phyloP scores from a whole-genome alignment of 1,140 invertebrate genomes.

The Sesamia nonagrioides region DNA sequence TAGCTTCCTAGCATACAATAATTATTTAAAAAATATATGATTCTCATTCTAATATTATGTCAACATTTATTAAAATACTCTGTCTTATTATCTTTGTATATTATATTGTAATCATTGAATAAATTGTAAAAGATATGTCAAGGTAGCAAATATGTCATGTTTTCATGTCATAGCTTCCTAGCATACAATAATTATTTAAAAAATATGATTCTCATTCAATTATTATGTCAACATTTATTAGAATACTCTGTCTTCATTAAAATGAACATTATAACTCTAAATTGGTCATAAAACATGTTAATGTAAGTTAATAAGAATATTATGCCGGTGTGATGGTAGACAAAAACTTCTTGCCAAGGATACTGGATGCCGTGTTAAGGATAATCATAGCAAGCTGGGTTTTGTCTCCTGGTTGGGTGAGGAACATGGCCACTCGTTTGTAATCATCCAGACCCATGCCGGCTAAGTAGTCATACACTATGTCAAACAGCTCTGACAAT shows the following conservation, averaged over 20 bases:
- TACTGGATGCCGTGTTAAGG: conserved; percentile 66
- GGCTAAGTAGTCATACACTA: conserved; percentile 81
- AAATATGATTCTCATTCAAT: too few species aligned
- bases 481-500: conserved; percentile 73
- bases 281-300: background rate
- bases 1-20: background rate
- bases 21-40: background rate
- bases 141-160: background rate
- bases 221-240: conserved; percentile 15
- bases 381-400: conserved; percentile 70
- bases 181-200: background rate
- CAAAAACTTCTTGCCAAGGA: conserved; percentile 74
- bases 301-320: background rate
- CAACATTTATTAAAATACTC: conserved; percentile 22
- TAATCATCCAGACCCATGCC: conserved; percentile 78
- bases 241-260: conserved; percentile 32
- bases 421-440: conserved; percentile 68
- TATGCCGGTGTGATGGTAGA: conserved; percentile 55
- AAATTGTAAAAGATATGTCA: background rate
- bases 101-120: too few species aligned
- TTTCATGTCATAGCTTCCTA: background rate
- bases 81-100: conserved; percentile 4
- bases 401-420: conserved; percentile 61
- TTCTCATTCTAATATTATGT: too few species aligned
- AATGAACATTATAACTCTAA: background rate